phyloP scores from a whole-genome alignment of 2,888 invertebrate genomes.

The Archips crataeganus region DNA sequence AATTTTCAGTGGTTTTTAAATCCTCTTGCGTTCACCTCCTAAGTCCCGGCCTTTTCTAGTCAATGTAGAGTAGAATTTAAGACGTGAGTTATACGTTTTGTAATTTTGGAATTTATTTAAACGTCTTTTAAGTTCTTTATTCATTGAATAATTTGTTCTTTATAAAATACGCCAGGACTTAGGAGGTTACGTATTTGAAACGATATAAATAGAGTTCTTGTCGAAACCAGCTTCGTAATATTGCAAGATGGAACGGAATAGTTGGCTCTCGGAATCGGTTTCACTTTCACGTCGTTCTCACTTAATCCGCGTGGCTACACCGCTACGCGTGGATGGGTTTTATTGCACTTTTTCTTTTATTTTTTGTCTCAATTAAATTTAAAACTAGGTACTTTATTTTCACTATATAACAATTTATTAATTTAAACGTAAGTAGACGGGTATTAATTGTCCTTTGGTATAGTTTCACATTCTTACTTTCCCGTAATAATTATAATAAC shows the following conservation, averaged over 20 bases:
- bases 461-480: neutral
- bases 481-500: neutral
- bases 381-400: neutral
- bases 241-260: slow-evolving; percentile 5
- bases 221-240: slow-evolving; percentile 5
- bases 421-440: neutral
- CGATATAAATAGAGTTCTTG: neutral
- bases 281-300: slow-evolving; percentile 69
- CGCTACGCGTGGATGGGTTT: slow-evolving; percentile 63
- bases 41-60: no score
- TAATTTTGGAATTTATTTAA: no score
- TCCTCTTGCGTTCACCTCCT: no score
- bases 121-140: no score
- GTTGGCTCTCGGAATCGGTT: slow-evolving; percentile 49
- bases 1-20: neutral
- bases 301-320: slow-evolving; percentile 59
- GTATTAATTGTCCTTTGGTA: neutral
- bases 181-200: neutral
- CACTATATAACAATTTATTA: neutral
- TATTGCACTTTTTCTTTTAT: slow-evolving; percentile 42
- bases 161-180: no score
- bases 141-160: no score
- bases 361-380: neutral
- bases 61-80: no score
- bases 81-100: no score